Conservation (phyloP, 2,113 vertebrate genomes). For the Sceloporus tristichus region DNA sequence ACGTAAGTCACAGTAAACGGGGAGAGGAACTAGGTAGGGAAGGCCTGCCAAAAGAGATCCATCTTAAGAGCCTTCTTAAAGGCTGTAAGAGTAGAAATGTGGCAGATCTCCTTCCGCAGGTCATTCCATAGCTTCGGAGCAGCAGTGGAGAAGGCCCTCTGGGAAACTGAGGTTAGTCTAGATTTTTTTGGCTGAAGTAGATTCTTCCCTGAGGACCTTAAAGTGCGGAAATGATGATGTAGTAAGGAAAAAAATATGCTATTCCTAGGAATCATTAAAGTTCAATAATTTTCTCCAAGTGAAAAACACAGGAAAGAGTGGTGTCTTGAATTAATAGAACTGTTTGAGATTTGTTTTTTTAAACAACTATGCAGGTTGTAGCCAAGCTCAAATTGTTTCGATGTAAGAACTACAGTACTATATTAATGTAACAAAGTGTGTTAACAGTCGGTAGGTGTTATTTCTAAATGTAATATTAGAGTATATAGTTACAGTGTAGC, state of each 20-base stretch:
- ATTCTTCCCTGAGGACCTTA: too few relatives aligned
- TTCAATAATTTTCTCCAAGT: neutral
- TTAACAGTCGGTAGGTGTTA: neutral
- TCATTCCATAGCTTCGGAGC: too few relatives aligned
- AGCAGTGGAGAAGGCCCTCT: too few relatives aligned
- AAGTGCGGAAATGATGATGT: neutral
- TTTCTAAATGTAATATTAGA: neutral
- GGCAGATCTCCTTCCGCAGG: too few relatives aligned
- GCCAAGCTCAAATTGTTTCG: neutral
- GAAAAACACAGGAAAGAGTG: neutral
- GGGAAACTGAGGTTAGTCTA: too few relatives aligned
- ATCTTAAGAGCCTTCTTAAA: too few relatives aligned
- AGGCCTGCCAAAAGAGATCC: too few relatives aligned
- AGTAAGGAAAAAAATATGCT: neutral
- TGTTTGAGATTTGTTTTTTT: neutral
- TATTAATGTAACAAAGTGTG: too few relatives aligned
- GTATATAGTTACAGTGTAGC: neutral
- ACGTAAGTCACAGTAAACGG: too few relatives aligned
- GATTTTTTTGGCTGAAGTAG: too few relatives aligned
- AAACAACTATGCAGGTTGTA: neutral
- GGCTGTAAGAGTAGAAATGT: too few relatives aligned
- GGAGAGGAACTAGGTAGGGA: too few relatives aligned
- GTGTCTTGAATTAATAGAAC: neutral
- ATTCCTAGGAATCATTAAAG: neutral
- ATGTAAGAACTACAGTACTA: neutral